Evolutionary conservation across 2,113 vertebrate species (phyloP).

Genomic region (Arothron firmamentum): DNA sequence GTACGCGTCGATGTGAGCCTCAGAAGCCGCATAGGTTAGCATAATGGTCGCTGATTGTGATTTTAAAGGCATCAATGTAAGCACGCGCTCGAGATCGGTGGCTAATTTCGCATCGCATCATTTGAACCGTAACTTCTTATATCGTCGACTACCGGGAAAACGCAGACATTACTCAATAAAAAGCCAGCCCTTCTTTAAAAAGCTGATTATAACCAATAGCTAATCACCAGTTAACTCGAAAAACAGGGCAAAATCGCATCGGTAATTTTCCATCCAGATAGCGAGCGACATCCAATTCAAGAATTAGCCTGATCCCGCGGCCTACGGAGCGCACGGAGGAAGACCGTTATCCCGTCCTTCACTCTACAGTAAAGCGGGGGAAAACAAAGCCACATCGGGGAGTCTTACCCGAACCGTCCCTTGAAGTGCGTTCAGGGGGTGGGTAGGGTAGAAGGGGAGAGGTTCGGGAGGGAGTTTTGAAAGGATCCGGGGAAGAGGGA

Average conservation of each 20-base stretch:
- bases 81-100: conserved; percentile 36
- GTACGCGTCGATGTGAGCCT: neutral
- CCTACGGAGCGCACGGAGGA: conserved; percentile 50
- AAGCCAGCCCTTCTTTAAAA: rapidly evolving
- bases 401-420: conserved; percentile 66
- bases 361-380: neutral
- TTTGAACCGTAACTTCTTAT: neutral
- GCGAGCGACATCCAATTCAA: conserved; percentile 38
- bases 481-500: conserved; percentile 79
- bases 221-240: neutral
- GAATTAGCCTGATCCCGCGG: conserved; percentile 62
- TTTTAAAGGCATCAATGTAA: conserved; percentile 1
- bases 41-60: conserved; percentile 4
- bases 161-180: rapidly evolving
- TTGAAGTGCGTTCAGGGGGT: conserved; percentile 67
- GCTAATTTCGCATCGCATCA: conserved; percentile 25
- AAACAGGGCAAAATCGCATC: neutral
- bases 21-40: no score
- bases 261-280: conserved; percentile 43
- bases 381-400: conserved; percentile 17
- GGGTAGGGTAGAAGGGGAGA: conserved; percentile 76
- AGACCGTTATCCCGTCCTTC: conserved; percentile 56
- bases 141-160: rapidly evolving
- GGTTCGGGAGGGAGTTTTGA: conserved; percentile 78
- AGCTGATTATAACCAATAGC: rapidly evolving